phyloP scores from a whole-genome alignment of 1,140 invertebrate species.

The Papilio machaon region DNA sequence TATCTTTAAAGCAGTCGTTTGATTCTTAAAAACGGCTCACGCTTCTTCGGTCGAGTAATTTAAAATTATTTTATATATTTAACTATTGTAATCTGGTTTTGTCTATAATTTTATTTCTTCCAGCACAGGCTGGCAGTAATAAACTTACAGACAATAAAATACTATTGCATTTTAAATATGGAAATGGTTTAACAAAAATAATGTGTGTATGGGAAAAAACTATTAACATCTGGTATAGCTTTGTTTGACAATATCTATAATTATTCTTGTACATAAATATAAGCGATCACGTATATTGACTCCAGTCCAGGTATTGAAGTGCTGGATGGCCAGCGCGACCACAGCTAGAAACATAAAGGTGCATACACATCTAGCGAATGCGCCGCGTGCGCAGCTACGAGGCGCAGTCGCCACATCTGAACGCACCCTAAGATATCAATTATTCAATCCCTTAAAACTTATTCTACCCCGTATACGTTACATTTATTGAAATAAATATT shows the following conservation, averaged over 20 bases:
- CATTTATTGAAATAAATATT: constrained; percentile 43
- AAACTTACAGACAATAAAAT: constrained; percentile 55
- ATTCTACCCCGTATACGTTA: constrained; percentile 50
- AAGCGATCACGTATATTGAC: constrained; percentile 67
- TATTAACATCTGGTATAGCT: constrained; percentile 76
- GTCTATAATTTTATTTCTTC: constrained; percentile 48
- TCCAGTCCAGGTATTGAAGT: constrained; percentile 54
- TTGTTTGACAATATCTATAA: constrained; percentile 75
- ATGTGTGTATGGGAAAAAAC: constrained; percentile 78
- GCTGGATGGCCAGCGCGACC: constrained; percentile 42
- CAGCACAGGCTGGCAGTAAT: constrained; percentile 43
- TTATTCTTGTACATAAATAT: constrained; percentile 72
- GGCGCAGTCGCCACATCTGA: neutral
- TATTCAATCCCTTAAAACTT: constrained; percentile 45
- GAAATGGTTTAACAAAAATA: constrained; percentile 77
- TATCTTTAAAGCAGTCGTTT: constrained; percentile 62
- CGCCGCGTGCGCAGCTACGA: neutral
- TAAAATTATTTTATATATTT: constrained; percentile 74
- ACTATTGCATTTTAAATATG: constrained; percentile 80
- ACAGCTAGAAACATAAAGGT: constrained; percentile 24
- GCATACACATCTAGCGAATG: neutral
- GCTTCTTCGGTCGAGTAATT: constrained; percentile 68
- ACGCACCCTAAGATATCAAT: constrained; percentile 33
- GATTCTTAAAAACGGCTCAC: constrained; percentile 67
- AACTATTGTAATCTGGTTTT: constrained; percentile 75